Conservation (phyloP, 2,113 vertebrate genomes). For the Lynx canadensis region DNA sequence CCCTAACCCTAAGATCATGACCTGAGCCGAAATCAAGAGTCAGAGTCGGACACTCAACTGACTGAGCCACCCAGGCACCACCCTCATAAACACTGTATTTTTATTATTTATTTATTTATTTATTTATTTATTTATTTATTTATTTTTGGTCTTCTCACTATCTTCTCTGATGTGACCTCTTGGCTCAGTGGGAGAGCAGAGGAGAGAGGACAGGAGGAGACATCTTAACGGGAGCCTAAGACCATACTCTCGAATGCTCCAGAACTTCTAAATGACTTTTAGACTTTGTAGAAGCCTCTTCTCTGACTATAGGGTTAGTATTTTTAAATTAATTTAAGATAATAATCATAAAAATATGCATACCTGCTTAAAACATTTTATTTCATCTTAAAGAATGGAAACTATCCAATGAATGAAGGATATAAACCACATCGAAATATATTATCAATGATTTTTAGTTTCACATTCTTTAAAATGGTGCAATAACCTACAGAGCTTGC, state of each 20-base stretch:
- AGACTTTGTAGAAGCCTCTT: neutral
- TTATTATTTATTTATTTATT: too few relatives aligned
- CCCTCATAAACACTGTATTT: too few relatives aligned
- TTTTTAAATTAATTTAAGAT: neutral
- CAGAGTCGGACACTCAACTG: too few relatives aligned
- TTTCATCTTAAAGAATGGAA: neutral
- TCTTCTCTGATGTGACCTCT: fast-evolving
- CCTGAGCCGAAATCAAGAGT: too few relatives aligned
- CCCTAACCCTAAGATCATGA: too few relatives aligned
- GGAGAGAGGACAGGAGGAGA: fast-evolving
- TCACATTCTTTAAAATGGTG: neutral
- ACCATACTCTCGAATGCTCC: too few relatives aligned
- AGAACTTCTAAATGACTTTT: neutral
- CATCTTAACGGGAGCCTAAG: fast-evolving
- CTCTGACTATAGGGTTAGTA: neutral
- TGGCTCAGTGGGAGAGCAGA: neutral
- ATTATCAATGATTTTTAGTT: neutral
- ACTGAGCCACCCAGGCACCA: too few relatives aligned
- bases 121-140: too few relatives aligned
- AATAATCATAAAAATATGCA: neutral
- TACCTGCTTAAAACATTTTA: neutral
- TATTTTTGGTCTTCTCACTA: neutral
- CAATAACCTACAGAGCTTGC: neutral
- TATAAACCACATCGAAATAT: neutral
- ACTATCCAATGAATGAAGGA: neutral